Evolutionary conservation across 2,888 invertebrate genomes (phyloP).

Genomic region (Hirtodrosophila alboralis): DNA sequence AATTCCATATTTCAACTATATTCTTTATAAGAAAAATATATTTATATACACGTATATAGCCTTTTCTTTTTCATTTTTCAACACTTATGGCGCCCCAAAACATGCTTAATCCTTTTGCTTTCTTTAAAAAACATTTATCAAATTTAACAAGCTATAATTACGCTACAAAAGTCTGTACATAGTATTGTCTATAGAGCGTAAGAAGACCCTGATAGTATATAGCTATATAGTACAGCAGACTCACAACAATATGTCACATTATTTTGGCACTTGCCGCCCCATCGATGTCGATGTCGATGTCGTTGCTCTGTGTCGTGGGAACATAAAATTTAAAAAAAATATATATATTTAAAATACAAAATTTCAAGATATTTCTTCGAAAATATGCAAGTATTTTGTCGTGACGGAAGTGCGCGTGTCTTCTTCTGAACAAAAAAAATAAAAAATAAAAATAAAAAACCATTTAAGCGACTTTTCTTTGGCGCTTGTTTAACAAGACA

Average conservation of each 20-base stretch:
- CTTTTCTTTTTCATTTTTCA: neutral
- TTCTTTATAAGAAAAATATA: too few species aligned
- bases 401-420: conserved; percentile 71
- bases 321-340: conserved; percentile 10
- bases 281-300: conserved; percentile 24
- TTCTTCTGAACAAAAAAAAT: conserved; percentile 18
- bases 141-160: conserved; percentile 58
- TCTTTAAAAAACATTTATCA: conserved; percentile 26
- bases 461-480: conserved; percentile 47
- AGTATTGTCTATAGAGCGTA: conserved; percentile 34
- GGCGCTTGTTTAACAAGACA: conserved; percentile 35
- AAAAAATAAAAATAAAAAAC: too few species aligned
- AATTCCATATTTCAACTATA: too few species aligned
- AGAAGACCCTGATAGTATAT: conserved; percentile 66
- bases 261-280: conserved; percentile 51
- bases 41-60: neutral
- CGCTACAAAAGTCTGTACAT: conserved; percentile 19
- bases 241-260: conserved; percentile 60
- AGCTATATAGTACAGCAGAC: conserved; percentile 33
- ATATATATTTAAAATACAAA: conserved; percentile 23
- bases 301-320: conserved; percentile 40
- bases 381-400: conserved; percentile 44
- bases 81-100: conserved; percentile 1
- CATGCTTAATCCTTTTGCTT: conserved; percentile 17
- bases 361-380: conserved; percentile 44